Evolutionary conservation across 1,140 invertebrate genomes (phyloP).

Genomic region (Saccostrea cuccullata): DNA sequence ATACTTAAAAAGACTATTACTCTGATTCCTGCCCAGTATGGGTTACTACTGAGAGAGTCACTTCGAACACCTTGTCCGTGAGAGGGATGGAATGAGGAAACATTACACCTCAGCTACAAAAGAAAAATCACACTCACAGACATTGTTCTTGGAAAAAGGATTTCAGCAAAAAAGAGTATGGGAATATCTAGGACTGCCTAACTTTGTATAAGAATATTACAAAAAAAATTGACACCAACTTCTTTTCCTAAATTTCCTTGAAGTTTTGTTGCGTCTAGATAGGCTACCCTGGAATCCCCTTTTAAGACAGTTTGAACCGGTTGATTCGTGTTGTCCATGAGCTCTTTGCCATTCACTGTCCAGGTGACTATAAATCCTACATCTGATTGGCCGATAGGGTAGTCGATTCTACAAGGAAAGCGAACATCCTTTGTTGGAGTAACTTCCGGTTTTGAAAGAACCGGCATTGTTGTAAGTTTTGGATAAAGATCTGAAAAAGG

Average conservation of each 20-base stretch:
- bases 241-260: constrained; percentile 55
- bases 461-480: constrained; percentile 46
- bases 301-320: constrained; percentile 32
- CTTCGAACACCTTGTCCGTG: constrained; percentile 19
- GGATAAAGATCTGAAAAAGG: constrained; percentile 53
- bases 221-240: neutral
- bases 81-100: constrained; percentile 38
- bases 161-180: too few relatives aligned
- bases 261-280: constrained; percentile 49
- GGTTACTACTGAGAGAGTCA: constrained; percentile 35
- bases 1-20: constrained; percentile 35
- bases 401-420: constrained; percentile 57
- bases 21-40: constrained; percentile 52
- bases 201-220: neutral
- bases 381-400: constrained; percentile 48
- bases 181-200: too few relatives aligned
- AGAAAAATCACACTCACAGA: neutral
- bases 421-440: constrained; percentile 37
- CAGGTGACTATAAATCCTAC: constrained; percentile 58
- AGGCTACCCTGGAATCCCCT: constrained; percentile 41
- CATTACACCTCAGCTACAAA: constrained; percentile 47
- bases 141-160: neutral
- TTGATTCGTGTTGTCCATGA: constrained; percentile 11
- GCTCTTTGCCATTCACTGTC: constrained; percentile 54
- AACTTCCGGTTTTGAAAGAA: constrained; percentile 46